Evolutionary conservation across 2,113 vertebrate genomes (phyloP).

Genomic region (Limanda limanda): DNA sequence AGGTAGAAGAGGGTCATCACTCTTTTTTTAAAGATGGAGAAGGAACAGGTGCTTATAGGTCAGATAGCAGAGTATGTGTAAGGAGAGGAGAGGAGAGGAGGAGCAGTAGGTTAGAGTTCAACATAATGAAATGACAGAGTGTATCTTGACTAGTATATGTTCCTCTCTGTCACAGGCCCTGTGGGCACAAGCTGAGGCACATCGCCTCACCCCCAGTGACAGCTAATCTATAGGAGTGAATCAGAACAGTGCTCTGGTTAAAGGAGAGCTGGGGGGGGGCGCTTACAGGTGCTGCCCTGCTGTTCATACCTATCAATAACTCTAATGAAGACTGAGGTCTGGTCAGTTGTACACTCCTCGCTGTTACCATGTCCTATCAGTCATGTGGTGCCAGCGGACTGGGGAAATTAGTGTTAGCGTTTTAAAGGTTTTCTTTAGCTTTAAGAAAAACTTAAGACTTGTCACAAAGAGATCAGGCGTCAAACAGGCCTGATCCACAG

Average conservation of each 20-base stretch:
- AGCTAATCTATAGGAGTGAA: conserved; percentile 69
- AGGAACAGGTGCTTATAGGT: background rate
- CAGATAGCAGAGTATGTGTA: background rate
- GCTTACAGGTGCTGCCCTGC: conserved; percentile 18
- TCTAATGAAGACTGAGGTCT: conserved; percentile 56
- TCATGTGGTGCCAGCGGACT: conserved; percentile 19
- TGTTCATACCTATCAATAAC: conserved; percentile 46
- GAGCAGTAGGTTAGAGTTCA: background rate
- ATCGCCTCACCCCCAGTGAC: conserved; percentile 55
- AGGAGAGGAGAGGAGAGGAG: conserved; percentile 1
- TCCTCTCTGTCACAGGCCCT: background rate
- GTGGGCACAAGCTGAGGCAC: conserved; percentile 29
- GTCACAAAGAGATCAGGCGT: conserved; percentile 21
- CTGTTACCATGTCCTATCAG: conserved; percentile 38
- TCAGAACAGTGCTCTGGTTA: conserved; percentile 41
- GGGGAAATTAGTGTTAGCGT: background rate
- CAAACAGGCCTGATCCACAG: conserved; percentile 4
- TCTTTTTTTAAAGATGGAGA: background rate
- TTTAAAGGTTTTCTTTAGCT: conserved; percentile 11
- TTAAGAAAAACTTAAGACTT: conserved; percentile 12
- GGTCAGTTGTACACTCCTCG: conserved; percentile 54
- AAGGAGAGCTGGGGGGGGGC: conserved; percentile 32
- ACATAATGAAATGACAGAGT: conserved; percentile 27
- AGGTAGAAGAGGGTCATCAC: conserved; percentile 5
- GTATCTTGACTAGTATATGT: conserved; percentile 25